phyloP scores from a whole-genome alignment of 2,797 vertebrate species.

The Caiman crocodilus region DNA sequence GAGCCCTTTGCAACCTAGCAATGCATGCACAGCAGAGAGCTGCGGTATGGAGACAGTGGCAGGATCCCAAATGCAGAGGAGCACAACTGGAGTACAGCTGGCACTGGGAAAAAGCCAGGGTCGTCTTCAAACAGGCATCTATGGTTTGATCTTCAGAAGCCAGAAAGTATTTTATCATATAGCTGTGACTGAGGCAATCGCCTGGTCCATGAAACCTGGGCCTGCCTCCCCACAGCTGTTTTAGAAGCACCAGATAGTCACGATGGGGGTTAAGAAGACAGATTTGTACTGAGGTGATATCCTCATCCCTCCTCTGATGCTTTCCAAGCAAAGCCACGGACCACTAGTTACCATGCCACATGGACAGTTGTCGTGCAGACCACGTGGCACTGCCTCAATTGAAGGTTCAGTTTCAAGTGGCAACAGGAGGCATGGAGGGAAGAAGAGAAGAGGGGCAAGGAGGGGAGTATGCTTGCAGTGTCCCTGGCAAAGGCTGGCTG shows the following conservation, averaged over 20 bases:
- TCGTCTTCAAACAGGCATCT: not conserved
- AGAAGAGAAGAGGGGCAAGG: not conserved
- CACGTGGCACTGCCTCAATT: not conserved
- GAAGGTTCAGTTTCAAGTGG: not conserved
- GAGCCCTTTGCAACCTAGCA: not conserved
- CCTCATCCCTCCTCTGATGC: not conserved
- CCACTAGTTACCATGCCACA: not conserved
- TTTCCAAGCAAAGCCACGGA: not conserved
- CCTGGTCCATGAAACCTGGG: not conserved
- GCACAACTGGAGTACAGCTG: too few species aligned
- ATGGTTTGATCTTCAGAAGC: not conserved
- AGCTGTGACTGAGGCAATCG: not conserved
- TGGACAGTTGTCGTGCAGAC: not conserved
- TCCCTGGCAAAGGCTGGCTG: rapidly evolving
- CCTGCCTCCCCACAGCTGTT: not conserved
- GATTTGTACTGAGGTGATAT: not conserved
- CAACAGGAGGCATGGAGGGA: not conserved
- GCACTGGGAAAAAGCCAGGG: too few species aligned
- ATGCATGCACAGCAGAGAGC: not conserved
- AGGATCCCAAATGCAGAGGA: not conserved
- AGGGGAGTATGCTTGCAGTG: not conserved
- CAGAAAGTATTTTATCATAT: not conserved
- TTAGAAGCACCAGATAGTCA: not conserved
- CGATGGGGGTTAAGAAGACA: not conserved
- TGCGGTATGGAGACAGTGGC: rapidly evolving